A percentile compares a stretch with the other conserved stretches of the same genome.
These are phyloP conservation scores for Sylvia atricapilla DNA, from an alignment of 2,113 vertebrate species.

Conservation along the genomic window DNA sequence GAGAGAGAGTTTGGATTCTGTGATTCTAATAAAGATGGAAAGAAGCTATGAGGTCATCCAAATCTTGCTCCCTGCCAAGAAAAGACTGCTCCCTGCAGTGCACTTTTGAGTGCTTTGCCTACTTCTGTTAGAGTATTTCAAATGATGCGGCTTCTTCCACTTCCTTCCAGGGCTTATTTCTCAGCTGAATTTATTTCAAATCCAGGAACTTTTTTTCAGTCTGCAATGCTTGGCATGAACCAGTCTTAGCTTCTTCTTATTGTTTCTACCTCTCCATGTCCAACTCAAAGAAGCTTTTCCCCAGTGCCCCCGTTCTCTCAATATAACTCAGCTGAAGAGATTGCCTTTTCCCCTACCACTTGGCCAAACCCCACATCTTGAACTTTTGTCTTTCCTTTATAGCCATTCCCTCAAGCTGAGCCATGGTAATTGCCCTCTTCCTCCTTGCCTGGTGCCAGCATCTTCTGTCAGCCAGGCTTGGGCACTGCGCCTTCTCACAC, in stretches of 20 bases:
- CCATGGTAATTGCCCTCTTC: not conserved
- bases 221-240: not conserved
- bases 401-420: not conserved
- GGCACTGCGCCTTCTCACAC: not conserved
- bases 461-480: not conserved
- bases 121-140: not conserved
- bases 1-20: not conserved
- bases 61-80: conserved; percentile 16
- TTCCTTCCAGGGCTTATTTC: not conserved
- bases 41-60: conserved; percentile 43
- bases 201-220: not conserved
- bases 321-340: not conserved
- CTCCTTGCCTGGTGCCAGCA: not conserved
- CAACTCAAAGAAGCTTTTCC: not conserved
- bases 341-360: not conserved
- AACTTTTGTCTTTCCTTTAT: not conserved
- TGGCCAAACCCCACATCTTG: not conserved
- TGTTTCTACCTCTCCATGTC: not conserved
- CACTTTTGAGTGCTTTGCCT: conserved; percentile 19
- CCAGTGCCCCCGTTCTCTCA: not conserved
- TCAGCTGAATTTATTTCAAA: not conserved
- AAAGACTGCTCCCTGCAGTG: conserved; percentile 4
- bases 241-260: not conserved
- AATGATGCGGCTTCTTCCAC: not conserved
- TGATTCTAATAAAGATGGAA: conserved; percentile 39